Evolutionary conservation across 2,113 vertebrate species (phyloP), one percentile per base, ranked within the genome.

Genomic region (Tringa solitaria): DNA sequence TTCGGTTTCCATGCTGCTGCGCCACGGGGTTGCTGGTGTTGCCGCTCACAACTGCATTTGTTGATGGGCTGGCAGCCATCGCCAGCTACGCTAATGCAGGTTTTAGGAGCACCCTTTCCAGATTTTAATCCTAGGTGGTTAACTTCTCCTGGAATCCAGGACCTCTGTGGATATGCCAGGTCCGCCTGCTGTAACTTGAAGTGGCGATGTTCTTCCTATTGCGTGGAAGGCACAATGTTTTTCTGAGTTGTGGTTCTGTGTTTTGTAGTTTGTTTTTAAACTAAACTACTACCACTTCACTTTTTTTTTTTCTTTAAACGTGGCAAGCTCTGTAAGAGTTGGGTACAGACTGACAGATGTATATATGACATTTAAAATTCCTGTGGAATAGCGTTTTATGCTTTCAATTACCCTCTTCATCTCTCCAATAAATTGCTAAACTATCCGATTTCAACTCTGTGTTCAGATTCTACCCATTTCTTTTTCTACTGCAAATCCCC

Each of bases 261-360:
- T 74, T 65, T 35, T 81, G 59, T n/a, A 77, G 65, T 51, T 84
- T 28, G 50, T 54, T 95, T 89, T 72, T 51, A 72, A 93, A 54
- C 28, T 63, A n/a, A 77, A 48, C 15, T 69, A 59, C n/a, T 9
- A 56, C 1, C 0, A 1, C 41, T 45, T 65, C 45, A 7, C 0
- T 0, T 3, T 64, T 79, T 27, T 27, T 45, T 73, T 46, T 19
- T 46, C 18, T 60, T 59, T 23, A 14, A 84, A 59, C 4, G 11
- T 61, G 53, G 33, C 39, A 79, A 69, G 54, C 14, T 64, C 39
- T 33, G 12, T 51, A 70, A 63, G 46, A 60, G 12, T 14, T 89
- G 39, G 12, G 16, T 90, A 54, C 83, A 59, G 68, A 50, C 6
- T 32, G 67, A 24, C 28, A 77, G 63, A 73, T 24, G 11, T 14